Evolutionary conservation across 1,140 invertebrate genomes (phyloP).

Genomic region (Caenorhabditis tropicalis): DNA sequence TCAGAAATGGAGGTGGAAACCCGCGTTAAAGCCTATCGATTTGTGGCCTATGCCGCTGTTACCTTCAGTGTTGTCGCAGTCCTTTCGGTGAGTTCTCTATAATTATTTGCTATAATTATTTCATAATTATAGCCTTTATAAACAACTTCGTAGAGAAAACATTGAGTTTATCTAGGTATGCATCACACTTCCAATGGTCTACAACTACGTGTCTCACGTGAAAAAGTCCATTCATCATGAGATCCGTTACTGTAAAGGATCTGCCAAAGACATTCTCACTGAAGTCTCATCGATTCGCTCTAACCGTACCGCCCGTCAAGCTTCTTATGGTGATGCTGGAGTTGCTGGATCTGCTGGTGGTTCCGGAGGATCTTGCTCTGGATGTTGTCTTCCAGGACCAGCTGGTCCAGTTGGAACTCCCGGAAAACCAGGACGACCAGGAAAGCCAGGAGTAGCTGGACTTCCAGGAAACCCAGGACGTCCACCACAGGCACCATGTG

Average conservation of each 20-base stretch:
- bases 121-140: background rate
- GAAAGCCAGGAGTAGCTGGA: slow-evolving; percentile 56
- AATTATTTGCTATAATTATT: background rate
- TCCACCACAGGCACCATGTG: slow-evolving; percentile 26
- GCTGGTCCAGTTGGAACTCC: slow-evolving; percentile 56
- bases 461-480: slow-evolving; percentile 46
- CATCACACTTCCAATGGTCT: slow-evolving; percentile 53
- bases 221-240: slow-evolving; percentile 51
- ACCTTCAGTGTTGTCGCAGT: slow-evolving; percentile 53
- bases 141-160: background rate
- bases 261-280: slow-evolving; percentile 58
- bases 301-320: slow-evolving; percentile 58
- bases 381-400: slow-evolving; percentile 57
- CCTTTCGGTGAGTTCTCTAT: slow-evolving; percentile 42
- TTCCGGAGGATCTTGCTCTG: slow-evolving; percentile 53
- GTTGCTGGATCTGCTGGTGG: slow-evolving; percentile 3
- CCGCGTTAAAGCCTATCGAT: slow-evolving; percentile 47
- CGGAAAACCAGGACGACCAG: slow-evolving; percentile 54
- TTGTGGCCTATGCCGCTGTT: slow-evolving; percentile 52
- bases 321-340: slow-evolving; percentile 53
- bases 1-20: slow-evolving; percentile 49
- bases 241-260: slow-evolving; percentile 52
- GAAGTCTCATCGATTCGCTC: slow-evolving; percentile 56
- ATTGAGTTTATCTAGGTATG: slow-evolving; percentile 16
- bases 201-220: slow-evolving; percentile 51